Conservation (phyloP, 2,797 vertebrate species). For the Alosa sapidissima region DNA sequence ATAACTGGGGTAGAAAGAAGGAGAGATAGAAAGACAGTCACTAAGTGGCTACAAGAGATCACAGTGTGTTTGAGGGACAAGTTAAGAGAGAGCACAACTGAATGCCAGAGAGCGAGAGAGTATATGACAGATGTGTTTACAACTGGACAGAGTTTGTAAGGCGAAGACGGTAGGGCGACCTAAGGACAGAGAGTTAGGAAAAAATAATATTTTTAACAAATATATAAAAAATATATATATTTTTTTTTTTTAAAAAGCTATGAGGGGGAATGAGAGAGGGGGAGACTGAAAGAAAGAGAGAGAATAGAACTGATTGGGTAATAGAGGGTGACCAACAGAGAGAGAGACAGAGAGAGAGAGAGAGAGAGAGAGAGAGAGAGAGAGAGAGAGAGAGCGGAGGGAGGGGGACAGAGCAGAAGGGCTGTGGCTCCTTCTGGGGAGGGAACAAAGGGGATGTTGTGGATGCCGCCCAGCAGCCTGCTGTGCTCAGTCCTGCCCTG, state of each 20-base stretch:
- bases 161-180: not conserved
- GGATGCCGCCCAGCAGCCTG: constrained; percentile 76
- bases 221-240: too few species aligned
- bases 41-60: not conserved
- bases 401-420: not conserved
- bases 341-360: not conserved
- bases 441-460: constrained; percentile 83
- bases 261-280: not conserved
- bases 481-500: constrained; percentile 91
- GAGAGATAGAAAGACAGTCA: not conserved
- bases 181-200: not conserved
- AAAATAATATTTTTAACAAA: too few species aligned
- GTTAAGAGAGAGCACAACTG: not conserved
- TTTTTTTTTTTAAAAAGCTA: not conserved
- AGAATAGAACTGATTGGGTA: constrained; percentile 42
- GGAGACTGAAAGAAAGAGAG: constrained; percentile 30
- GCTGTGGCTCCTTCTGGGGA: constrained; percentile 43
- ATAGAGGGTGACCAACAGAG: constrained; percentile 44
- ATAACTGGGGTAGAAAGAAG: not conserved
- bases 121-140: not conserved
- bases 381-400: constrained; percentile 5
- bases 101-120: not conserved
- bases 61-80: not conserved
- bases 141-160: not conserved
- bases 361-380: constrained; percentile 33